These are phyloP conservation scores for Cynaeus angustus DNA, from an alignment of 2,888 invertebrate species.

Conservation along the genomic window DNA sequence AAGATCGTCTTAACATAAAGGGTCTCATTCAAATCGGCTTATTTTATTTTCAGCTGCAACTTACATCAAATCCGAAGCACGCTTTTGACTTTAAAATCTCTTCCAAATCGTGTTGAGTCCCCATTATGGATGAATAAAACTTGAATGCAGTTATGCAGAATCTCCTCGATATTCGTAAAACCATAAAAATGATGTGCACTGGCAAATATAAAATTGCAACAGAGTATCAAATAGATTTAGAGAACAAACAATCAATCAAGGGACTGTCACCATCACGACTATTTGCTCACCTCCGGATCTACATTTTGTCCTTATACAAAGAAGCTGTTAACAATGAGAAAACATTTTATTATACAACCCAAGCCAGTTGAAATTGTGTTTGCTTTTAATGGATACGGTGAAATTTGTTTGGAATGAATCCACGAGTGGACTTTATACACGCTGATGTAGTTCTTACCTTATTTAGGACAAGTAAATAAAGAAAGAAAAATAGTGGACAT, in stretches of 20 bases:
- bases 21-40: slow-evolving; percentile 12
- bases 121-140: slow-evolving; percentile 33
- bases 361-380: slow-evolving; percentile 11
- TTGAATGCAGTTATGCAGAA: slow-evolving; percentile 25
- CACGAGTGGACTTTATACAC: slow-evolving; percentile 13
- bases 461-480: slow-evolving; percentile 9
- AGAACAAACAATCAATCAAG: slow-evolving; percentile 21
- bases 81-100: slow-evolving; percentile 21
- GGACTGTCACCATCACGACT: slow-evolving; percentile 17
- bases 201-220: slow-evolving; percentile 32
- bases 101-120: slow-evolving; percentile 22
- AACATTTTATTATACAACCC: slow-evolving; percentile 24
- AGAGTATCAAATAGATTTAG: slow-evolving; percentile 15
- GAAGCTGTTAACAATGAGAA: slow-evolving; percentile 30
- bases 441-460: slow-evolving; percentile 8
- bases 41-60: slow-evolving; percentile 23
- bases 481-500: background rate
- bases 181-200: slow-evolving; percentile 24
- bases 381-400: slow-evolving; percentile 17
- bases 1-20: background rate
- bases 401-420: slow-evolving; percentile 18
- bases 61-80: slow-evolving; percentile 17
- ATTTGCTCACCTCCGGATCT: slow-evolving; percentile 3
- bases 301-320: slow-evolving; percentile 19
- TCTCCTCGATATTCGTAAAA: slow-evolving; percentile 32